These are phyloP conservation scores for Nycticebus coucang DNA, from an alignment of 2,113 vertebrate species.

Conservation along the genomic window DNA sequence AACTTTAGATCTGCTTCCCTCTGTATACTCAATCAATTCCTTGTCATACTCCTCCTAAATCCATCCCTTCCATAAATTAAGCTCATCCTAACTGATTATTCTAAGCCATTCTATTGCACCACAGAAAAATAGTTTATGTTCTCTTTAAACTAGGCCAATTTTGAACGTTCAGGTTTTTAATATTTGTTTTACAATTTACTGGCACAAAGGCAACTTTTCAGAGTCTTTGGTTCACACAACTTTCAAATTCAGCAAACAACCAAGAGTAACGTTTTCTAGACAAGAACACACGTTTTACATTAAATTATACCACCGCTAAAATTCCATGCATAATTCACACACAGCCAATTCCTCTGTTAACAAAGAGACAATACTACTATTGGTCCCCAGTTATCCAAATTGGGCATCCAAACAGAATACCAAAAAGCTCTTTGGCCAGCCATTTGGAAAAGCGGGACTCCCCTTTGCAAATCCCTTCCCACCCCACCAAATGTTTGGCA, in stretches of 20 bases:
- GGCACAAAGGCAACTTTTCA: conserved; percentile 78
- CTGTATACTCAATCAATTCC: conserved; percentile 78
- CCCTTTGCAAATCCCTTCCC: conserved; percentile 81
- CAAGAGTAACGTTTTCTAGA: conserved; percentile 83
- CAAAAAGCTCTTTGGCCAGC: conserved; percentile 80
- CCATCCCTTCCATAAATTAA: conserved; percentile 80
- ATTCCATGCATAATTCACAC: conserved; percentile 82
- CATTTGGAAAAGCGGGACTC: conserved; percentile 80
- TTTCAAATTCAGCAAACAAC: conserved; percentile 86
- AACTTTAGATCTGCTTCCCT: conserved; percentile 78
- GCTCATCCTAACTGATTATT: conserved; percentile 60
- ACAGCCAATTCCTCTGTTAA: conserved; percentile 86
- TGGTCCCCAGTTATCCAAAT: conserved; percentile 77
- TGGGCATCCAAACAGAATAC: conserved; percentile 81
- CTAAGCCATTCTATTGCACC: conserved; percentile 72
- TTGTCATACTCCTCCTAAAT: conserved; percentile 79
- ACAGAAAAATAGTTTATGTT: conserved; percentile 77
- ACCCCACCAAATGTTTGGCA: conserved; percentile 75
- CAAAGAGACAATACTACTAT: conserved; percentile 80
- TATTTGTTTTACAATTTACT: conserved; percentile 76
- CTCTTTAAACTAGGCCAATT: conserved; percentile 78
- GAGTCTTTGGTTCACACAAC: conserved; percentile 83
- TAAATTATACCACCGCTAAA: conserved; percentile 82
- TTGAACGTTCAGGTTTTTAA: conserved; percentile 72
- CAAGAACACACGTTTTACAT: conserved; percentile 83